Conservation (phyloP, 2,888 invertebrate genomes). For the Phyto melanocephala region DNA sequence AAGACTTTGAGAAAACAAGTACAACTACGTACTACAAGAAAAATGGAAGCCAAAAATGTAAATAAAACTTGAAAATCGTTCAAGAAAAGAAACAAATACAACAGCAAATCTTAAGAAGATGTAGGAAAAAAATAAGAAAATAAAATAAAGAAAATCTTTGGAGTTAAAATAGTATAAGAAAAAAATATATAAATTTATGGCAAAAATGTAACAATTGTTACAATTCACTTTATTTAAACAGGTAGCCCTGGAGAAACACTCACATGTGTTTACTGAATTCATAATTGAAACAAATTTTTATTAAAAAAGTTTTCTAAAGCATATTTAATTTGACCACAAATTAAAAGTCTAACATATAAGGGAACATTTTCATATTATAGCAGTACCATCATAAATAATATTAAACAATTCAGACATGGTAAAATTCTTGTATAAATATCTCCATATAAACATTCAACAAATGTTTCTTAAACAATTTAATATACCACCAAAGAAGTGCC, state of each 20-base stretch:
- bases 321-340: too few species aligned
- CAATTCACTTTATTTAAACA: not conserved
- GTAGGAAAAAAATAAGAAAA: not conserved
- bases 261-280: not conserved
- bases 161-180: slow-evolving; percentile 2
- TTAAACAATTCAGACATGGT: too few species aligned
- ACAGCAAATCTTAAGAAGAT: slow-evolving; percentile 13
- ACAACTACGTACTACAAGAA: not conserved
- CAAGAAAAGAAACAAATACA: slow-evolving; percentile 18
- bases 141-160: slow-evolving; percentile 32
- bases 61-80: slow-evolving; percentile 44
- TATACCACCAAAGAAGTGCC: too few species aligned
- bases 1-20: slow-evolving; percentile 7
- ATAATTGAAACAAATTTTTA: too few species aligned
- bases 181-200: slow-evolving; percentile 32
- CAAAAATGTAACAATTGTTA: slow-evolving; percentile 36
- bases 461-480: too few species aligned
- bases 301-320: too few species aligned
- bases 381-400: too few species aligned
- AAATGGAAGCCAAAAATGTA: slow-evolving; percentile 7
- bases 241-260: not conserved
- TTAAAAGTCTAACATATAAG: too few species aligned
- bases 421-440: too few species aligned
- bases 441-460: too few species aligned
- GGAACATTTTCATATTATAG: too few species aligned